Evolutionary conservation across 2,888 invertebrate genomes (phyloP).

Genomic region (Stenichneumon culpator): DNA sequence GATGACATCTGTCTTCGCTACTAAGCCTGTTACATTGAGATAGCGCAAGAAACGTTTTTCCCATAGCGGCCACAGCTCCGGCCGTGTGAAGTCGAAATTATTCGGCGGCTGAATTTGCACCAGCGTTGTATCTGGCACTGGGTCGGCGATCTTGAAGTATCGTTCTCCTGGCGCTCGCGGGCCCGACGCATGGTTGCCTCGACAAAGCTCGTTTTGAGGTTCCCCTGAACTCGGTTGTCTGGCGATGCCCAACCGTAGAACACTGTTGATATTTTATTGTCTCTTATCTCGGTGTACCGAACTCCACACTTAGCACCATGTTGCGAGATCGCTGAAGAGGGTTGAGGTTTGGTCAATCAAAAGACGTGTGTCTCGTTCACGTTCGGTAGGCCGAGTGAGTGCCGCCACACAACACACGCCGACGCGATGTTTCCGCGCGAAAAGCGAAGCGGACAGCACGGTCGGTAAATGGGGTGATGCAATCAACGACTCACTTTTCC

Average conservation of each 20-base stretch:
- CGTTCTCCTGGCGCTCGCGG: neutral
- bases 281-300: neutral
- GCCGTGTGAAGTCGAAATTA: constrained; percentile 42
- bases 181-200: constrained; percentile 8
- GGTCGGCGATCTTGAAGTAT: constrained; percentile 5
- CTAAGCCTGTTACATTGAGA: neutral
- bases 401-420: neutral
- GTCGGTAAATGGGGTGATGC: neutral
- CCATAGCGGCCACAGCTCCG: constrained; percentile 47
- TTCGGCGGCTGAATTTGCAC: constrained; percentile 40
- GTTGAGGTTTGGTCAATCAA: neutral
- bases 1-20: neutral
- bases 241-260: constrained; percentile 12
- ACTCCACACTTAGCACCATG: constrained; percentile 28
- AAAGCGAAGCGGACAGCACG: neutral
- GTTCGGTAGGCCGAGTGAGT: constrained; percentile 14
- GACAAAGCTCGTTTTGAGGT: constrained; percentile 24
- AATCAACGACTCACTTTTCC: neutral
- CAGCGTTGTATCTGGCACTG: constrained; percentile 13
- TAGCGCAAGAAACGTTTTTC: constrained; percentile 31
- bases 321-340: neutral
- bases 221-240: constrained; percentile 1
- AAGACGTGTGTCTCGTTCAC: constrained; percentile 12
- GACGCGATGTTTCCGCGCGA: neutral
- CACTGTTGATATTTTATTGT: neutral